Conservation (phyloP, 2,888 invertebrate species). For the Caenorhabditis panamensis region DNA sequence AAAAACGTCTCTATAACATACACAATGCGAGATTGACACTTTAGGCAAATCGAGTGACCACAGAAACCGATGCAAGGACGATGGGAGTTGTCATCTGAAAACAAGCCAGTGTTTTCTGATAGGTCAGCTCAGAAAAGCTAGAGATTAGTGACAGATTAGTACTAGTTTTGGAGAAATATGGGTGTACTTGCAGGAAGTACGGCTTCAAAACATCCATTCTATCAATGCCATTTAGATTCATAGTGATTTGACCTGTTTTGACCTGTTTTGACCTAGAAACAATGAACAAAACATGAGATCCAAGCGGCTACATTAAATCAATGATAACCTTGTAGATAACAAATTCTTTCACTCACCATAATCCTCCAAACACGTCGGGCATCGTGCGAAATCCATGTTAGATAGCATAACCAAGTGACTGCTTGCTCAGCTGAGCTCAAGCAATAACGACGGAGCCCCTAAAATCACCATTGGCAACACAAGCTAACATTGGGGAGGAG, state of each 20-base stretch:
- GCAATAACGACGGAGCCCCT: conserved; percentile 9
- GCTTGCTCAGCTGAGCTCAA: conserved; percentile 1
- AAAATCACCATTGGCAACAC: conserved; percentile 53
- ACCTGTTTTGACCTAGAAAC: too few relatives aligned
- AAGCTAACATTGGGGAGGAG: conserved; percentile 26
- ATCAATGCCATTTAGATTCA: too few relatives aligned
- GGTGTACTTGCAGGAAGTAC: too few relatives aligned
- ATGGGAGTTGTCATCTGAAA: conserved; percentile 58
- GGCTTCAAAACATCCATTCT: too few relatives aligned
- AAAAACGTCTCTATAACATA: conserved; percentile 6
- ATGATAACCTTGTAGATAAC: too few relatives aligned
- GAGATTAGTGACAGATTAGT: too few relatives aligned
- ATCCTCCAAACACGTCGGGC: conserved; percentile 63
- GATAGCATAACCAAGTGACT: conserved; percentile 31
- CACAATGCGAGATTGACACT: conserved; percentile 61
- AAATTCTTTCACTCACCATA: conserved; percentile 39
- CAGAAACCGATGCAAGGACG: conserved; percentile 63
- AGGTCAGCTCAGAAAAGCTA: too few relatives aligned
- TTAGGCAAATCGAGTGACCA: conserved; percentile 60
- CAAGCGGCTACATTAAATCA: too few relatives aligned
- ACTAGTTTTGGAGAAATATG: too few relatives aligned
- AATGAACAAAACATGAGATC: too few relatives aligned
- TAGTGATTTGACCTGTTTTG: too few relatives aligned
- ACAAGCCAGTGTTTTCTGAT: neutral
- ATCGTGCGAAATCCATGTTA: conserved; percentile 56